Base-by-base conservation (phyloP, 2,888 invertebrate genomes). In the Zhuqinia jingwanae region DNA sequence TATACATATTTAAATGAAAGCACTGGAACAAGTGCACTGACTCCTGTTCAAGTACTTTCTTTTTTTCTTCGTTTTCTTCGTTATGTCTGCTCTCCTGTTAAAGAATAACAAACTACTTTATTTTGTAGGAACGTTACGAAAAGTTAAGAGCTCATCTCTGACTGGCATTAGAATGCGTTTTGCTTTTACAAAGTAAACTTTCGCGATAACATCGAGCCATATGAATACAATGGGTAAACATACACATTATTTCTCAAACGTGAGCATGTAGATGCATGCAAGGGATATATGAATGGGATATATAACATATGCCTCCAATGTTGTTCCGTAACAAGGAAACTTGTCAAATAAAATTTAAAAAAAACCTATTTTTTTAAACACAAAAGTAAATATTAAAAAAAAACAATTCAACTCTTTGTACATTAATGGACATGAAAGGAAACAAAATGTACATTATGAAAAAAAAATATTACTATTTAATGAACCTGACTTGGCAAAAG, bases 71-170 rank as follows among this genome's bases (percentile, higher is more conserved):
- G n/a, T n/a, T 63, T 45, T 60, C 58, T 63, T 78, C 42, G 77
- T 78, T 78, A 78, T 22, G 22, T 36, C 42, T 65, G 8, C 15
- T 36, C 36, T 36, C 36, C 8, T 78, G 78, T 30, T 78, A 17
- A 78, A 78, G 65, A 50, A 65, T 63, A 78, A 47, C 25, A 63
- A 78, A 65, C 50, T n/a, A n/a, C n/a, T 78, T 78, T 65, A 47
- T 60, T 30, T 25, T 25, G 27, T 63, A 65, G 42, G 63, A 47
- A 65, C 17, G 78, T n/a, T n/a, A n/a, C n/a, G n/a, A n/a, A n/a
- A 65, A 78, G 63, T 68, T 68, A 65, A 68, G 68, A 80, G 80
- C 68, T 80, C 68, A 80, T 80, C 80, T 50, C 53, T 36, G 36
- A 36, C 36, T 36, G 36, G 8, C 36, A 36, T 10, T n/a, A n/a